These are phyloP conservation scores for Volucella inanis DNA, from an alignment of 2,888 invertebrate genomes.

Conservation along the genomic window DNA sequence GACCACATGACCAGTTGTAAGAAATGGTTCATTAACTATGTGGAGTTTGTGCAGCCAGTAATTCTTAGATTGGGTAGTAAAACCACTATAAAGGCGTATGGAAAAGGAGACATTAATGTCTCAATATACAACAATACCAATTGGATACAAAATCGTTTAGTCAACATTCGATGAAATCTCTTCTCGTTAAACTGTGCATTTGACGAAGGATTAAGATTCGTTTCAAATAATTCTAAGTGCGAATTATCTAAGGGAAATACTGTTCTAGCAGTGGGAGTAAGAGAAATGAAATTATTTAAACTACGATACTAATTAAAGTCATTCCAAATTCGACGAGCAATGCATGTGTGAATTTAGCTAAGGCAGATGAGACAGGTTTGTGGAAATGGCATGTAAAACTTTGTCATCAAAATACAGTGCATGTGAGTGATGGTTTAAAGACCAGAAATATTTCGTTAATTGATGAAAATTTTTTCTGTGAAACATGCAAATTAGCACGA, in stretches of 20 bases:
- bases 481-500: no score
- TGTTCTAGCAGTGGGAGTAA: constrained; percentile 17
- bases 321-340: not conserved
- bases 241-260: constrained; percentile 19
- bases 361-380: constrained; percentile 16
- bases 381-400: constrained; percentile 25
- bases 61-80: constrained; percentile 58
- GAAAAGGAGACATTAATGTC: constrained; percentile 67
- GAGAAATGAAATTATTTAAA: constrained; percentile 19
- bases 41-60: constrained; percentile 13
- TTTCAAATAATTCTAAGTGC: constrained; percentile 27
- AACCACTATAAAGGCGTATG: constrained; percentile 56
- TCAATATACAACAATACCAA: constrained; percentile 60
- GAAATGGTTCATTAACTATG: constrained; percentile 31
- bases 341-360: constrained; percentile 27
- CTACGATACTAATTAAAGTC: constrained; percentile 9
- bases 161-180: constrained; percentile 68
- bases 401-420: constrained; percentile 19
- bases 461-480: not conserved
- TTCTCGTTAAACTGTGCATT: constrained; percentile 72
- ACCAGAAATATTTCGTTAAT: not conserved
- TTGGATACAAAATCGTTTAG: constrained; percentile 68
- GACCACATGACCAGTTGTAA: constrained; percentile 3
- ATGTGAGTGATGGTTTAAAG: constrained; percentile 7
- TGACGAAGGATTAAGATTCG: constrained; percentile 62